phyloP scores from a whole-genome alignment of 2,888 invertebrate genomes.

The Hesperia comma region DNA sequence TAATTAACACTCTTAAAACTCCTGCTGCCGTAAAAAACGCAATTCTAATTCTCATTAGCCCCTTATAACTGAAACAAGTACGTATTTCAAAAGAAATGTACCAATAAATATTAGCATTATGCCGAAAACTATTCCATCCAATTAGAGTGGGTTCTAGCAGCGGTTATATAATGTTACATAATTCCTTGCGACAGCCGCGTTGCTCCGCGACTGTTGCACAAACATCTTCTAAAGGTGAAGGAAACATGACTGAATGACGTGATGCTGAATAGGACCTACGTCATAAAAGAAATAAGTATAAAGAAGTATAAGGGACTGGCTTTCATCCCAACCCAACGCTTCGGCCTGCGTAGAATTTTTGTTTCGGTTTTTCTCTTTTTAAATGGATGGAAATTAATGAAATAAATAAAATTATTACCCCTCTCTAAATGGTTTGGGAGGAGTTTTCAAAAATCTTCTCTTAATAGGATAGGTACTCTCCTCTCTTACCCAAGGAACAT shows the following conservation, averaged over 20 bases:
- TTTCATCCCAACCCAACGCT: not conserved
- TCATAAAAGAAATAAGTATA: not conserved
- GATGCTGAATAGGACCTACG: not conserved
- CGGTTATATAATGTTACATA: not conserved
- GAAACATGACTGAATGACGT: conserved; percentile 4
- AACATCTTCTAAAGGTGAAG: conserved; percentile 1
- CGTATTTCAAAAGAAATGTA: not conserved
- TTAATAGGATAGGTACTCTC: no score
- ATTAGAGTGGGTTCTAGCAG: conserved; percentile 1
- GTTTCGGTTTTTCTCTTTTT: no score
- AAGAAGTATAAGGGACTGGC: not conserved
- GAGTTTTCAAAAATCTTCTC: no score
- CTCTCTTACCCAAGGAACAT: no score
- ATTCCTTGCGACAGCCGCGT: not conserved
- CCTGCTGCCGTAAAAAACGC: no score
- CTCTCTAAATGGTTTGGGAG: no score
- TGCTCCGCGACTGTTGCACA: not conserved
- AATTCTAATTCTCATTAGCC: no score
- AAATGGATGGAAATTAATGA: no score
- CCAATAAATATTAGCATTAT: conserved; percentile 2
- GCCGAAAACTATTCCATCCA: conserved; percentile 4
- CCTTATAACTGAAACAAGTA: no score
- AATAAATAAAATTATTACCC: no score
- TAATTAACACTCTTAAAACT: no score
- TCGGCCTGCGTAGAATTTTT: no score